These are phyloP conservation scores for Eunapius fragilis DNA, from an alignment of 37 sponge, comb jelly and placozoan genomes.

Conservation along the genomic window DNA sequence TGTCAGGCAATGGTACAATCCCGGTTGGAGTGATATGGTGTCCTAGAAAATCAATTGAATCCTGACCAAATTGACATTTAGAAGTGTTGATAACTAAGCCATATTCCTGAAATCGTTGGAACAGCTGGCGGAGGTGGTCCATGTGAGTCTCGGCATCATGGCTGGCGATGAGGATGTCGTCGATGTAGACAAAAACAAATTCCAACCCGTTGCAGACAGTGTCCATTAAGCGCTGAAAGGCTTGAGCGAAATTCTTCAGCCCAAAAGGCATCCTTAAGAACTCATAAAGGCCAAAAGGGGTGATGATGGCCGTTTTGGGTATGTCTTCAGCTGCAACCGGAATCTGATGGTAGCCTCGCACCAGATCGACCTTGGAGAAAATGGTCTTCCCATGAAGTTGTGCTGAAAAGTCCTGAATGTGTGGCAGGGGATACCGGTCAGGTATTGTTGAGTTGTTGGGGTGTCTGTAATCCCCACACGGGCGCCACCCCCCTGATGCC, in stretches of 20 bases:
- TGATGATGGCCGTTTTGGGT: slow-evolving; percentile 38
- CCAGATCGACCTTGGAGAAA: slow-evolving; percentile 16
- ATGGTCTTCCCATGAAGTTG: slow-evolving; percentile 5
- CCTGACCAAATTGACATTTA: too few relatives aligned
- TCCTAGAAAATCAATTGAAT: too few relatives aligned
- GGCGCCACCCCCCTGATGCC: slow-evolving; percentile 37
- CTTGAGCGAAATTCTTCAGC: slow-evolving; percentile 15
- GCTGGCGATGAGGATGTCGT: slow-evolving; percentile 11
- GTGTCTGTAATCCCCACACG: slow-evolving; percentile 24
- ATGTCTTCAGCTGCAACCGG: slow-evolving; percentile 20
- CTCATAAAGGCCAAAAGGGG: slow-evolving; percentile 22
- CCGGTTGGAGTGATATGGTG: too few relatives aligned
- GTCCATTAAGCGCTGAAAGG: slow-evolving; percentile 38
- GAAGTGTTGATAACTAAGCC: not conserved
- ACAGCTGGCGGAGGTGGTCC: slow-evolving; percentile 27
- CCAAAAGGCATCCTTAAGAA: slow-evolving; percentile 40
- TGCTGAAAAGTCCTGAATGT: slow-evolving; percentile 22
- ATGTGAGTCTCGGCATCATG: slow-evolving; percentile 7
- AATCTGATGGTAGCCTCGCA: slow-evolving; percentile 36
- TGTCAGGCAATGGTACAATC: too few relatives aligned
- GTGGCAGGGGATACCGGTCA: slow-evolving; percentile 26
- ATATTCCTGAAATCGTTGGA: slow-evolving; percentile 12
- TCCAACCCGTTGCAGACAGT: slow-evolving; percentile 14
- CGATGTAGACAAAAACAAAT: slow-evolving; percentile 17
- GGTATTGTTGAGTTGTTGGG: slow-evolving; percentile 11